Evolutionary conservation across 2,888 invertebrate species (phyloP), one percentile per base, ranked within the genome.

Genomic region (Watsonalla binaria): DNA sequence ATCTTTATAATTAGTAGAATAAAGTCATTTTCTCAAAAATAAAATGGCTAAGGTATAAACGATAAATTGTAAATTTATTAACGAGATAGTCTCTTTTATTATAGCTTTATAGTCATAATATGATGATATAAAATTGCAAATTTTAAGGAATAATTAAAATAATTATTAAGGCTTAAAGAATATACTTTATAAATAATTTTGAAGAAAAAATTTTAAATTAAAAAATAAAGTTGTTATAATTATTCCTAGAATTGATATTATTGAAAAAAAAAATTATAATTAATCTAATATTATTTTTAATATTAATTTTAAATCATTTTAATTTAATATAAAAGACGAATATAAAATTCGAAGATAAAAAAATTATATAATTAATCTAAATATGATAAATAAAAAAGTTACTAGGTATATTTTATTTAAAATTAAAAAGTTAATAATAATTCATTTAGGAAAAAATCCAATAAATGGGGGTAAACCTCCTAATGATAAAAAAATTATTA

Each of bases 1-100:
- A 91, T 95, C 93, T 89, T 95, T 95, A 91, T 95, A 95, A 87
- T 94, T 94, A 74, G 93, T 94, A 56, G 93, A 94, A 77, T 92
- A 93, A 76, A 94, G 76, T 89, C 94, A 94, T n/a, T n/a, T 92
- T 93, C 94, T 90, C 90, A 80, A 82, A 61, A 63, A 55, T 92
- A 92, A 92, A 92, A 91, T 93, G 92, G 91, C 92, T 92, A 93
- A 93, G 85, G 0, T 65, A n/a, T 84, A 92, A 87, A 92, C 90
- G 82, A 86, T 92, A 93, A 92, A 92, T 86, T 93, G 92, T 93
- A 92, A 93, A n/a, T n/a, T n/a, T n/a, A n/a, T n/a, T n/a, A n/a
- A n/a, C n/a, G n/a, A n/a, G n/a, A n/a, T n/a, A n/a, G n/a, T n/a
- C n/a, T n/a, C n/a, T n/a, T n/a, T n/a, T n/a, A n/a, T n/a, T n/a